Percentiles rank a stretch among this genome's conserved stretches.
Conservation (phyloP, 2,113 vertebrate genomes). For the Forbesichthys agassizii region DNA sequence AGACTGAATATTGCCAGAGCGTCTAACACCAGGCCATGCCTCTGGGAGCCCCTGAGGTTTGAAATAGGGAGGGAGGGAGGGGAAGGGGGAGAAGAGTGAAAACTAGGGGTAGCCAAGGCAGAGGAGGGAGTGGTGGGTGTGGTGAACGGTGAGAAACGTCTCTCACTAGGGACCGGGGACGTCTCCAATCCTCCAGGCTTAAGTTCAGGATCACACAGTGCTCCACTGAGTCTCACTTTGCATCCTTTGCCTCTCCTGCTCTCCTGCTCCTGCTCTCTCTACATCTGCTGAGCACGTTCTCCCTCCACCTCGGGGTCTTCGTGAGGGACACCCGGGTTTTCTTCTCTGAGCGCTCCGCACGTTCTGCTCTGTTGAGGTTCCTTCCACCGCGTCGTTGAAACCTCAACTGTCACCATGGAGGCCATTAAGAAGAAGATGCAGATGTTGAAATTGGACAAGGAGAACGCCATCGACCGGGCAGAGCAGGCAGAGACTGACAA, state of each 20-base stretch:
- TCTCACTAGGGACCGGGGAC: slow-evolving; percentile 73
- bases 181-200: slow-evolving; percentile 66
- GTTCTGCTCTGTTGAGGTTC: slow-evolving; percentile 1
- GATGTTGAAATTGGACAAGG: slow-evolving; percentile 96
- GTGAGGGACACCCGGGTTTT: slow-evolving; percentile 1
- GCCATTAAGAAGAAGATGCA: slow-evolving; percentile 99
- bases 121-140: slow-evolving; percentile 60
- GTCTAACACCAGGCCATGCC: slow-evolving; percentile 67
- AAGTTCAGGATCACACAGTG: slow-evolving; percentile 75
- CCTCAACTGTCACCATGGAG: slow-evolving; percentile 81
- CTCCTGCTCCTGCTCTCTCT: slow-evolving; percentile 28
- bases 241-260: slow-evolving; percentile 52
- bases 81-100: slow-evolving; percentile 15
- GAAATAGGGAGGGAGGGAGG: slow-evolving; percentile 38
- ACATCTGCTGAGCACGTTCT: slow-evolving; percentile 26
- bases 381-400: slow-evolving; percentile 4
- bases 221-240: slow-evolving; percentile 56
- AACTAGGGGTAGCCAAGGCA: slow-evolving; percentile 31
- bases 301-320: slow-evolving; percentile 10
- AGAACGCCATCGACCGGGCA: slow-evolving; percentile 91
- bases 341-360: neutral
- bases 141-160: slow-evolving; percentile 63
- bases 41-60: slow-evolving; percentile 70
- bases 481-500: slow-evolving; percentile 91
- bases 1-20: slow-evolving; percentile 53